A percentile compares a stretch with the other conserved stretches of the same genome.
phyloP scores from a whole-genome alignment of 2,113 vertebrate genomes.

The Drymodes brunneopygia region DNA sequence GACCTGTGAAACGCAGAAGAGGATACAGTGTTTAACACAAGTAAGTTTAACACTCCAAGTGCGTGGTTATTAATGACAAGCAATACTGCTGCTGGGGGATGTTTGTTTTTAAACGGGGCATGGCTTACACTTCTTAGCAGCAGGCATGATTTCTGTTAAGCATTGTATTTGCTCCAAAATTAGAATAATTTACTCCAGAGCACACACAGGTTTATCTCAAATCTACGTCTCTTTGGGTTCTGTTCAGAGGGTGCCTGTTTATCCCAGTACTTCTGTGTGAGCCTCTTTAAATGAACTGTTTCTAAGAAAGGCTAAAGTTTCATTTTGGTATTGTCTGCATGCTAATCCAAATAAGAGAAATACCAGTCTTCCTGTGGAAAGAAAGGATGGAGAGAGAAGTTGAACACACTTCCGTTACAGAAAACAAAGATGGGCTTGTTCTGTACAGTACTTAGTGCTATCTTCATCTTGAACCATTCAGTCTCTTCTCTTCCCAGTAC shows the following conservation, averaged over 20 bases:
- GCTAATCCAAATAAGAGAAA: neutral
- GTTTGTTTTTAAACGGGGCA: neutral
- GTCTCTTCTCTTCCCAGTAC: neutral
- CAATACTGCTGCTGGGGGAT: neutral
- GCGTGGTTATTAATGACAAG: neutral
- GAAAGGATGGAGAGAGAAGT: neutral
- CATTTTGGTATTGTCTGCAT: neutral
- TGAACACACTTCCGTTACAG: neutral
- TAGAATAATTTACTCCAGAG: neutral
- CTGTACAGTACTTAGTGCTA: neutral
- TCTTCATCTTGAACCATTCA: neutral
- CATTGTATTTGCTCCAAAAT: neutral
- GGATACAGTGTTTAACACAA: neutral
- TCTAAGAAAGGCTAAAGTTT: neutral
- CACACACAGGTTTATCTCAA: neutral
- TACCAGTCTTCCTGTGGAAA: neutral
- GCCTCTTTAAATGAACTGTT: neutral
- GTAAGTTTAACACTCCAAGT: neutral
- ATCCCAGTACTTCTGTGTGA: neutral
- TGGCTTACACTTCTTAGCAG: neutral
- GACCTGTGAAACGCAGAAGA: neutral
- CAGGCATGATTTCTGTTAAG: neutral
- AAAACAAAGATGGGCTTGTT: conserved; percentile 32
- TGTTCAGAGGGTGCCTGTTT: neutral
- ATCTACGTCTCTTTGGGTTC: neutral